Conservation (phyloP, 2,113 vertebrate species). For the Shinisaurus crocodilurus region DNA sequence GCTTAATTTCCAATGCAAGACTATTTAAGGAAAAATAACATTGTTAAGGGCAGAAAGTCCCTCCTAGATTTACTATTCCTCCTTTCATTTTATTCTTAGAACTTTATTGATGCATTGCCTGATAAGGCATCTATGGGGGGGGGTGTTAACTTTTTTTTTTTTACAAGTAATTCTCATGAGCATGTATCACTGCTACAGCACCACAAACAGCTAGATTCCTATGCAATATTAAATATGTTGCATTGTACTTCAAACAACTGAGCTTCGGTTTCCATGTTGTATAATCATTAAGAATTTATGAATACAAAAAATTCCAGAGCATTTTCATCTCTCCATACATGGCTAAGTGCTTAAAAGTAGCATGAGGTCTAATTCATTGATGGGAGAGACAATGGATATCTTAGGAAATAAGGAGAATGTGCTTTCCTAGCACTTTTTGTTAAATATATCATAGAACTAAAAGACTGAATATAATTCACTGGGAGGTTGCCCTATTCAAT, state of each 20-base stretch:
- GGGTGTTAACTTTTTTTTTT: not conserved
- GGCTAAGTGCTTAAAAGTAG: constrained; percentile 25
- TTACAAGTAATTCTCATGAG: not conserved
- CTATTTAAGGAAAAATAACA: not conserved
- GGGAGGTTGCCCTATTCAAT: not conserved
- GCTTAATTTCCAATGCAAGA: not conserved
- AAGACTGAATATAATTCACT: not conserved
- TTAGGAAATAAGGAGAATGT: constrained; percentile 6
- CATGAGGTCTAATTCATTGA: constrained; percentile 19
- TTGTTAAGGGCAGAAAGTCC: not conserved
- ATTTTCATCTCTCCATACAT: constrained; percentile 14
- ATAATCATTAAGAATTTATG: constrained; percentile 48
- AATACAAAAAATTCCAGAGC: constrained; percentile 38
- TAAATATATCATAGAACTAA: constrained; percentile 12
- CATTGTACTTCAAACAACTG: constrained; percentile 41
- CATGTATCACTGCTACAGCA: constrained; percentile 33
- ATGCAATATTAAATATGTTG: constrained; percentile 40
- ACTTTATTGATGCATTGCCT: not conserved
- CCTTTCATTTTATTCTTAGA: not conserved
- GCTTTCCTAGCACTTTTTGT: not conserved
- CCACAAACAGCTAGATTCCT: constrained; percentile 33
- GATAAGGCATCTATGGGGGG: not conserved
- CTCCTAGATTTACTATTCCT: not conserved
- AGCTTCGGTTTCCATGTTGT: constrained; percentile 20
- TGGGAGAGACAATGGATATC: not conserved